Percentiles rank a stretch among this genome's conserved stretches.
Evolutionary conservation across 2,888 invertebrate genomes (phyloP).

Genomic region (Clanis bilineata): DNA sequence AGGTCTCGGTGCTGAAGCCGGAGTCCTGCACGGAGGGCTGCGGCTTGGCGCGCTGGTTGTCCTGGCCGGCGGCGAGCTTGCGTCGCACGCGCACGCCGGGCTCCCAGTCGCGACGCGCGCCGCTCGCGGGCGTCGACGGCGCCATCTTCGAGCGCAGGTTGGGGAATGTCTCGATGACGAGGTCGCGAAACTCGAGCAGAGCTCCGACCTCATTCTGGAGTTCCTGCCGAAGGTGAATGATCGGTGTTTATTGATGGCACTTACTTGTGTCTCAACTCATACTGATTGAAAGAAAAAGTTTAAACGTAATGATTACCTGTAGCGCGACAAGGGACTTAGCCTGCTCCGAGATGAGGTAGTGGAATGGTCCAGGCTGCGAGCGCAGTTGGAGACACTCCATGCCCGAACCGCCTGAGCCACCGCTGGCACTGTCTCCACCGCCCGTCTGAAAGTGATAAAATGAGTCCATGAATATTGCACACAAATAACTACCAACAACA

Average conservation of each 20-base stretch:
- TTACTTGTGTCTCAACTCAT: neutral
- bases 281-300: neutral
- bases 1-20: constrained; percentile 95
- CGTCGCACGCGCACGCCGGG: constrained; percentile 89
- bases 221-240: constrained; percentile 76
- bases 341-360: constrained; percentile 93
- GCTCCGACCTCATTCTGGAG: constrained; percentile 97
- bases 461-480: neutral
- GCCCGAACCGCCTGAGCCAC: constrained; percentile 84
- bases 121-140: constrained; percentile 81
- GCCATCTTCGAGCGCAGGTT: constrained; percentile 94
- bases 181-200: constrained; percentile 94
- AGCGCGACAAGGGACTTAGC: constrained; percentile 93
- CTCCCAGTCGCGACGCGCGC: constrained; percentile 87
- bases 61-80: constrained; percentile 74
- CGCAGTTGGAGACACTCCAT: constrained; percentile 92
- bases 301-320: constrained; percentile 77
- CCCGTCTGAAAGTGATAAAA: constrained; percentile 63
- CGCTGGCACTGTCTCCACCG: constrained; percentile 80
- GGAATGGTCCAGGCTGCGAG: constrained; percentile 87
- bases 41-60: constrained; percentile 82
- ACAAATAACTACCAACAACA: neutral
- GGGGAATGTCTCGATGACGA: constrained; percentile 97
- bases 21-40: constrained; percentile 89
- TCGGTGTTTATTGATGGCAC: neutral